Base-by-base conservation (phyloP, 2,797 vertebrate species). In the Melanitta fusca region DNA sequence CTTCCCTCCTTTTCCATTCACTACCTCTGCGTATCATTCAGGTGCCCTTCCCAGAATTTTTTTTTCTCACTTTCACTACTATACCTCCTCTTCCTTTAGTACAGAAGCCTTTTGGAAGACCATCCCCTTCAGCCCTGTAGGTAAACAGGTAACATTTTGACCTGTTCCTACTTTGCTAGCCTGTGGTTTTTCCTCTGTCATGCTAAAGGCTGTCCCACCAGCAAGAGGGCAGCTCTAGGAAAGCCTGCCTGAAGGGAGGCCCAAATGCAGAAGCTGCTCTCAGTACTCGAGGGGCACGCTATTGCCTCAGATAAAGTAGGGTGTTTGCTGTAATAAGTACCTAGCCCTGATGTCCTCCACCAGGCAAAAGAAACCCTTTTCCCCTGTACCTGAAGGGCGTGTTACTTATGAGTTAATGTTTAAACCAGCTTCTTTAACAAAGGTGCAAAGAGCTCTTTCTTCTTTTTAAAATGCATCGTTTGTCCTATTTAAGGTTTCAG, bases 401-500 rank as follows among this genome's bases (percentile, higher is more conserved):
- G 18, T 68, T 80, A 85, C 38, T 68, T 80, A 51, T 14, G 81
- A 88, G n/a, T 86, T 71, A 64, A 72, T 73, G 32, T 79, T 92
- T 92, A 82, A 93, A 53, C 24, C 71, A 47, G n/a, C 49, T 97
- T 84, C 53, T 93, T 13, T 88, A 80, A 57, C 72, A 85, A 85
- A 96, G 56, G n/a, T 65, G 19, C 77, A 79, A 94, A 93, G 15
- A 78, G 60, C 38, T 70, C 70, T 69, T 93, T 69, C 80, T 87
- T 96, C 82, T 92, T 94, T 96, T 97, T 96, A 94, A 97, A 97
- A 96, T 64, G 12, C 56, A 5, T 78, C 93, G 21, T 97, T 95
- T 98, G 96, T 98, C 97, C 97, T 93, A 91, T 98, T 97, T 90
- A 97, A 99, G 99, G 97, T 99, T 98, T 98, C 99, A 99, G 98